Percentiles rank a stretch among this genome's conserved stretches.
Evolutionary conservation across 2,113 vertebrate species (phyloP).

Genomic region (Rhadina sibilatrix): DNA sequence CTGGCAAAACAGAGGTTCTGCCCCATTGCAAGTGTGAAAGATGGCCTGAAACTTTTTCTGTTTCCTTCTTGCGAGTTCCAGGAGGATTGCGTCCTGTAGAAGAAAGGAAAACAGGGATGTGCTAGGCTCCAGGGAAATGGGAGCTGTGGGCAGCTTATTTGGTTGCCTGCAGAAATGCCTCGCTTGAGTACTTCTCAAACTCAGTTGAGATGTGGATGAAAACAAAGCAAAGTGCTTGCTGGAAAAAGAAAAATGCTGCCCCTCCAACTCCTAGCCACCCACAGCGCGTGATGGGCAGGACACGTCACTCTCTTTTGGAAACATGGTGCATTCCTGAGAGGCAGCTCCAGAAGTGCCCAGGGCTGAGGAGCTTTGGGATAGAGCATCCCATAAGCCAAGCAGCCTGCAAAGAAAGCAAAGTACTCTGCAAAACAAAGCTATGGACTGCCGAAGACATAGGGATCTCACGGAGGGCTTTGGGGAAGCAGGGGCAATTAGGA

Average conservation of each 20-base stretch:
- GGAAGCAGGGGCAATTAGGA: neutral
- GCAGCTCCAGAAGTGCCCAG: neutral
- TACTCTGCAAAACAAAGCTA: neutral
- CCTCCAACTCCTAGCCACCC: neutral
- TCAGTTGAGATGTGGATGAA: neutral
- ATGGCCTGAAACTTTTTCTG: neutral
- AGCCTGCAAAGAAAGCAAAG: neutral
- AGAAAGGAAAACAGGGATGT: neutral
- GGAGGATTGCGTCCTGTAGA: neutral
- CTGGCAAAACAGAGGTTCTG: conserved; percentile 10
- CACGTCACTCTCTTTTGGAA: neutral
- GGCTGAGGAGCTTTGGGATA: neutral
- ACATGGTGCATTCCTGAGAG: neutral
- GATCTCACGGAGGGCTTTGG: neutral
- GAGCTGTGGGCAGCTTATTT: neutral
- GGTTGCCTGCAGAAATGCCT: neutral
- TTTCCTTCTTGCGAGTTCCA: neutral
- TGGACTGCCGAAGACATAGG: neutral
- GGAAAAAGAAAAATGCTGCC: conserved; percentile 10
- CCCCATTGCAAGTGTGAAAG: neutral
- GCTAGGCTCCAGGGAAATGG: neutral
- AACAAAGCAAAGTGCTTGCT: conserved; percentile 1
- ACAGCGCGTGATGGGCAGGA: neutral
- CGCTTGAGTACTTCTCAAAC: neutral
- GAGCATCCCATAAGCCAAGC: neutral